Base-by-base conservation (phyloP, 1,140 invertebrate genomes). In the Calycopis cecrops region DNA sequence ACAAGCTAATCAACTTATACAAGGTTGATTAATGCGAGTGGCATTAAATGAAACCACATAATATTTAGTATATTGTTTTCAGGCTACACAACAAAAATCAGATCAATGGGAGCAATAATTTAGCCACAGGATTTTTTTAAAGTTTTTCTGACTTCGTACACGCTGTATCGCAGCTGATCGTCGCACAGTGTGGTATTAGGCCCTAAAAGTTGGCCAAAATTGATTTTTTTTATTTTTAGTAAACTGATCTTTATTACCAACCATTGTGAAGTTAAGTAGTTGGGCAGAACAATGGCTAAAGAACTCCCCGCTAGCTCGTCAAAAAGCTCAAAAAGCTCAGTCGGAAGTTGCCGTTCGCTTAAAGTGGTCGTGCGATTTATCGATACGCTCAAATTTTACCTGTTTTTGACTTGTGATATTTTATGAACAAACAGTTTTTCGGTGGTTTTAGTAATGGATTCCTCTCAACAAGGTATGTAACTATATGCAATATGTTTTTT, bases 291-390 rank as follows among this genome's bases (percentile, higher is more conserved):
- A 55, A 55, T 47, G 16, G 28, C n/a, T n/a, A n/a, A n/a, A n/a
- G n/a, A n/a, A n/a, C n/a, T n/a, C n/a, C n/a, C n/a, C n/a, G n/a
- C n/a, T n/a, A n/a, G n/a, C n/a, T n/a, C n/a, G n/a, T n/a, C n/a
- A n/a, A n/a, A n/a, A n/a, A n/a, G n/a, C n/a, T n/a, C n/a, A n/a
- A n/a, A n/a, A n/a, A n/a, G n/a, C n/a, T n/a, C n/a, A 62, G 55
- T 52, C 55, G 52, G 52, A 64, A 60, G 55, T 59, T 53, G 55
- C 58, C 50, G 40, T 52, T 60, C 37, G 55, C 48, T 12, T 28
- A 54, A 6, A 35, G 55, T 60, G 38, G 4, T 52, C 49, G 48
- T 55, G 54, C 60, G 47, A 63, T 54, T 60, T 4, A 48, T 54
- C 51, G 57, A 59, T 51, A 34, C 44, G 48, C 55, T 50, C 51